Evolutionary conservation across 2,888 invertebrate genomes (phyloP).

Genomic region (Yponomeuta sedellus): DNA sequence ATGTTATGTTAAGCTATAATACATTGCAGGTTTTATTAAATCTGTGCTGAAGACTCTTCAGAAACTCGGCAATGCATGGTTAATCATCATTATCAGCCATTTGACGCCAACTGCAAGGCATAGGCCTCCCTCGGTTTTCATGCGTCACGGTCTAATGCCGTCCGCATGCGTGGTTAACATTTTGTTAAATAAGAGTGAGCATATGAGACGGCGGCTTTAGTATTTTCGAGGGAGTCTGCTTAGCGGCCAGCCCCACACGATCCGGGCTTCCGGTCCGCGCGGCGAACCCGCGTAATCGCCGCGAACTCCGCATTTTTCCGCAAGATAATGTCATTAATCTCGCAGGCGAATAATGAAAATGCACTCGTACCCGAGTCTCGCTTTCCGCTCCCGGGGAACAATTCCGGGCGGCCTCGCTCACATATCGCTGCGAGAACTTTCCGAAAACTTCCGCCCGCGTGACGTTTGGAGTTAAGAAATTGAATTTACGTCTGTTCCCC

Average conservation of each 20-base stretch:
- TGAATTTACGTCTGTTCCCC: constrained; percentile 5
- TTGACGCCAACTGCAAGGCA: too few species aligned
- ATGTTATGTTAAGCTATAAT: too few species aligned
- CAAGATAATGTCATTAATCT: constrained; percentile 65
- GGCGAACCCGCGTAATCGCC: constrained; percentile 44
- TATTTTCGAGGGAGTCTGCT: constrained; percentile 48
- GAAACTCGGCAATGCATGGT: too few species aligned
- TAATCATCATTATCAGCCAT: too few species aligned
- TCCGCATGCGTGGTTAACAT: too few species aligned
- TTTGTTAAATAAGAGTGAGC: constrained; percentile 17
- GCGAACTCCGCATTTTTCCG: constrained; percentile 55
- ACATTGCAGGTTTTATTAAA: too few species aligned
- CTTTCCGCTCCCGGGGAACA: constrained; percentile 32
- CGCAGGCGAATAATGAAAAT: constrained; percentile 52
- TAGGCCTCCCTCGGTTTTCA: too few species aligned
- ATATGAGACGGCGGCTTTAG: constrained; percentile 34
- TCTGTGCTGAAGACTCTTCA: too few species aligned
- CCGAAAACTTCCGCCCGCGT: constrained; percentile 6
- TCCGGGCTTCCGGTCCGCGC: constrained; percentile 28
- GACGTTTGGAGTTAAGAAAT: constrained; percentile 12
- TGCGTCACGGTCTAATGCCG: too few species aligned
- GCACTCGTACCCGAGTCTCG: constrained; percentile 33
- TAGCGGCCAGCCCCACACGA: constrained; percentile 26
- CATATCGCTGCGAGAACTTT: constrained; percentile 7
- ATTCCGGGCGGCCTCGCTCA: constrained; percentile 10